phyloP scores from a whole-genome alignment of 2,797 vertebrate species.

The Helicolenus hilgendorfi region DNA sequence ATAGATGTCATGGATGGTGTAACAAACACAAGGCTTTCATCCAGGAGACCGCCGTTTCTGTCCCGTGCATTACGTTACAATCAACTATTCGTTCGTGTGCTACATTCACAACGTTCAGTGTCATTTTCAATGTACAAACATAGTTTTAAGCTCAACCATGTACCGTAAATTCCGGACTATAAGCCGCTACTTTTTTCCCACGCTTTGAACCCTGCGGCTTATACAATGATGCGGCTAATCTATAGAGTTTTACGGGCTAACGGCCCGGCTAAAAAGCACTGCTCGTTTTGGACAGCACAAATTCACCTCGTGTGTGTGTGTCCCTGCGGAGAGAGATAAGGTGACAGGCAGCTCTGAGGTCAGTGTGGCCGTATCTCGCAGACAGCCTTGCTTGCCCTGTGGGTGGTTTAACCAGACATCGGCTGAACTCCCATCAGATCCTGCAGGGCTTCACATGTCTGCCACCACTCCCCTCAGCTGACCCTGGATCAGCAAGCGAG shows the following conservation, averaged over 20 bases:
- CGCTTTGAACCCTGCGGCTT: too few relatives aligned
- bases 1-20: background rate
- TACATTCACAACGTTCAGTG: background rate
- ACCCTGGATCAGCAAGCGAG: conserved; percentile 53
- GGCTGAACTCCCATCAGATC: conserved; percentile 69
- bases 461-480: conserved; percentile 49
- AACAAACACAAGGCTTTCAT: background rate
- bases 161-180: too few relatives aligned
- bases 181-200: too few relatives aligned
- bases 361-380: conserved; percentile 65
- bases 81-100: background rate
- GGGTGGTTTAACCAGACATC: conserved; percentile 74
- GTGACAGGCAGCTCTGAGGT: conserved; percentile 74
- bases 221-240: too few relatives aligned
- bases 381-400: conserved; percentile 66
- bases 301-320: conserved; percentile 14
- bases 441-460: conserved; percentile 55
- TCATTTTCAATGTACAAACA: background rate
- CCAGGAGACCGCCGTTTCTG: background rate
- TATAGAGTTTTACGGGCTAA: too few relatives aligned
- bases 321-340: conserved; percentile 63
- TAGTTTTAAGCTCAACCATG: background rate
- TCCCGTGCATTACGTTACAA: background rate
- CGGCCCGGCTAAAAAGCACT: too few relatives aligned
- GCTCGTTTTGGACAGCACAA: too few relatives aligned